Percentiles rank a stretch among this genome's conserved stretches.
Conservation (phyloP, 2,113 vertebrate species). For the Rattus rattus region DNA sequence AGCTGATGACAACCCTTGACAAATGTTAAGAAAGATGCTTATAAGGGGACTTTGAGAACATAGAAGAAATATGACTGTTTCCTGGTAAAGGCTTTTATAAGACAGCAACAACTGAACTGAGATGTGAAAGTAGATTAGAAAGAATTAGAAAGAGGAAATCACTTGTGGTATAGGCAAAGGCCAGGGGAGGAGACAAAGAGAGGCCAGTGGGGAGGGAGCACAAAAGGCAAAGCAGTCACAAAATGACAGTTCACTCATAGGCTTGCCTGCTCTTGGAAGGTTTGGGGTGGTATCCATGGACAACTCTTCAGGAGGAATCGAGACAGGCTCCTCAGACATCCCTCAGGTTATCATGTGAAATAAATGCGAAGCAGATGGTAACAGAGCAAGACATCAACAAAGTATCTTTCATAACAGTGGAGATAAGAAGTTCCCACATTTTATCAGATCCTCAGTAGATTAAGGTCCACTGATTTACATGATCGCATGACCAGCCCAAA, state of each 20-base stretch:
- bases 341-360: not conserved
- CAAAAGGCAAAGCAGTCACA: not conserved
- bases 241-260: not conserved
- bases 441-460: not conserved
- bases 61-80: not conserved
- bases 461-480: constrained; percentile 24
- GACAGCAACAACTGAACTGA: not conserved
- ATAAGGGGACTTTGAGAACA: not conserved
- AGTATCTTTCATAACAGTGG: not conserved
- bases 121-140: not conserved
- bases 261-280: not conserved
- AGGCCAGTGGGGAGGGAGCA: not conserved
- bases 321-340: not conserved
- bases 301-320: not conserved
- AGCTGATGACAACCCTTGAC: not conserved
- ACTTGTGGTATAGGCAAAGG: not conserved
- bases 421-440: not conserved
- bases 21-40: not conserved
- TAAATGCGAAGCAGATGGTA: not conserved
- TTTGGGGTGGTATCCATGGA: not conserved
- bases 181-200: not conserved
- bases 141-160: not conserved
- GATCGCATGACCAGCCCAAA: not conserved
- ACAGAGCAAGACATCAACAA: not conserved
- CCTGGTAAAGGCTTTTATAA: not conserved